Evolutionary conservation across 2,113 vertebrate species (phyloP), one percentile per base, ranked within the genome.

Genomic region (Aegithalos caudatus): DNA sequence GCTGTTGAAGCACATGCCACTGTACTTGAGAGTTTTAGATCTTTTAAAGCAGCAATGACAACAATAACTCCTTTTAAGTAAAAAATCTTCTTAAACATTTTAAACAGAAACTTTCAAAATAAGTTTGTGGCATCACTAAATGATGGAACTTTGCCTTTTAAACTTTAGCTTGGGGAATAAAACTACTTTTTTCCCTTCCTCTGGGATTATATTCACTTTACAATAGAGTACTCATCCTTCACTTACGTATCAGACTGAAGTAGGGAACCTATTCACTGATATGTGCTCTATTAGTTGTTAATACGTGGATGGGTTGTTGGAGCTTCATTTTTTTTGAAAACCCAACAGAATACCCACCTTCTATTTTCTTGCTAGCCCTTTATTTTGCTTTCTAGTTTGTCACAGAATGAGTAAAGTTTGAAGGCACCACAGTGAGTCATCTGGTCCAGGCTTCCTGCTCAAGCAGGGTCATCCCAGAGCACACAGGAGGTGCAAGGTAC

Each of bases 21-120:
- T 65, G 20, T 11, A 14, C 72, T 82, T 77, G 78, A 84, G 77
- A 96, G 90, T n/a, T 80, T 96, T 47, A 91, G 82, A 83, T 77
- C 61, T 97, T 97, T 92, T 22, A 73, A 79, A 94, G 50, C 28
- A 71, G 16, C 16, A 81, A 7, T 12, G 48, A 20, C 50, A 54
- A n/a, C 18, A 93, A 88, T 23, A 79, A 33, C 27, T 33, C 60
- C 48, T 89, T 94, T 93, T 31, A 88, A 96, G 66, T 17, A 69
- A 92, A 77, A 96, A 73, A 6, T 62, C 85, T 57, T 90, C 91
- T 96, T 94, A 81, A 97, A 60, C 12, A 50, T 92, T 93, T 95
- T 73, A 92, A 90, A 82, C 25, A 76, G 69, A 95, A 95, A 93
- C n/a, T 65, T 85, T 73, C 8, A 40, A 45, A 71, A 91, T 56